Percentiles rank a stretch among this genome's conserved stretches.
Evolutionary conservation across 64 coral and sea anemone species (phyloP).

Genomic region (Acropora yongei): DNA sequence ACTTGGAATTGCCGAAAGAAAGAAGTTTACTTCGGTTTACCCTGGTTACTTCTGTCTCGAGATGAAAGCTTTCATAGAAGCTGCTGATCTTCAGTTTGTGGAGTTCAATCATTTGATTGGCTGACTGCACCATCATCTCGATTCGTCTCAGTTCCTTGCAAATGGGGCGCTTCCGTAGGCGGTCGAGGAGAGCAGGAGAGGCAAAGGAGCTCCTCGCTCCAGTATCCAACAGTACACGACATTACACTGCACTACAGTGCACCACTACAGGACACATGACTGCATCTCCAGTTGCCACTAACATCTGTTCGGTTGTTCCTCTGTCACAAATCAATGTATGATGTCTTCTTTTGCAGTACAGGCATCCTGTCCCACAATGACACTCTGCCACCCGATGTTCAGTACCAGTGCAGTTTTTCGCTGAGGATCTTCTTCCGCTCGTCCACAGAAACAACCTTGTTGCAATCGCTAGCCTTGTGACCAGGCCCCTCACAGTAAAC

Average conservation of each 20-base stretch:
- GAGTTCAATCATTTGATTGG: not conserved
- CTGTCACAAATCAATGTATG: slow-evolving; percentile 47
- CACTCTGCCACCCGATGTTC: not conserved
- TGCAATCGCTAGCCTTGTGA: slow-evolving; percentile 26
- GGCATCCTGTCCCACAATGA: slow-evolving; percentile 5
- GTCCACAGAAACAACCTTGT: not conserved
- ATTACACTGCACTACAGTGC: not conserved
- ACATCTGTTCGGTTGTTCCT: not conserved
- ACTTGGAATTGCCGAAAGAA: not conserved
- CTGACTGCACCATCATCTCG: not conserved
- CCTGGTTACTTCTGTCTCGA: not conserved
- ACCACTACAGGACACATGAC: slow-evolving; percentile 47
- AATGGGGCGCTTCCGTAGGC: not conserved
- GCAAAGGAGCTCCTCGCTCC: not conserved
- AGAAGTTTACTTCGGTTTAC: not conserved
- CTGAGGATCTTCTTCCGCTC: slow-evolving; percentile 8
- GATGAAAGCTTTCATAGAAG: not conserved
- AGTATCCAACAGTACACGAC: not conserved
- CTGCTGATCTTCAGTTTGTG: not conserved
- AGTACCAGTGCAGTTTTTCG: slow-evolving; percentile 6
- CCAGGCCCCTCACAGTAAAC: slow-evolving; percentile 16
- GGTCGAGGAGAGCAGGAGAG: not conserved
- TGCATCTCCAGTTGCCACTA: not conserved
- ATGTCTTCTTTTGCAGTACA: slow-evolving; percentile 41
- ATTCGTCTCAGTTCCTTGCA: not conserved